phyloP scores from a whole-genome alignment of 1,140 invertebrate species.

The Caenorhabditis remanei region DNA sequence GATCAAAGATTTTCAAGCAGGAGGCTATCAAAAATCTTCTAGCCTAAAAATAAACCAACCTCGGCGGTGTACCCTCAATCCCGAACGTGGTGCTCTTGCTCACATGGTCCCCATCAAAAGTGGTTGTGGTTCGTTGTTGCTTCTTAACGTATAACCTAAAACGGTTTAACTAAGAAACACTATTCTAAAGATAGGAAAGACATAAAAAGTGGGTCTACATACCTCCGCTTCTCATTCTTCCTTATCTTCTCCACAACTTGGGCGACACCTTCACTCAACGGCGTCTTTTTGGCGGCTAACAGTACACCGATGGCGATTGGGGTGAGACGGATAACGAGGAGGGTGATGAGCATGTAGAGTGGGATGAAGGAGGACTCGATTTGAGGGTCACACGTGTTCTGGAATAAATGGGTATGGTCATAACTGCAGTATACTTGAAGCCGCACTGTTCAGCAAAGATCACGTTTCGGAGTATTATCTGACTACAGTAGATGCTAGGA shows the following conservation, averaged over 20 bases:
- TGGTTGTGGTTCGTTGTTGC: slow-evolving; percentile 51
- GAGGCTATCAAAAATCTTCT: no score
- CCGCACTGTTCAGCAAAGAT: no score
- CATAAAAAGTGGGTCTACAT: background rate
- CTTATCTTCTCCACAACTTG: slow-evolving; percentile 65
- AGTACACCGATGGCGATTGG: slow-evolving; percentile 65
- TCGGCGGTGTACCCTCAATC: slow-evolving; percentile 38
- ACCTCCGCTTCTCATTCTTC: slow-evolving; percentile 68
- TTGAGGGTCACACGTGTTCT: slow-evolving; percentile 75
- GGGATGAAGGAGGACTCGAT: slow-evolving; percentile 70
- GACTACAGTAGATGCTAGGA: no score
- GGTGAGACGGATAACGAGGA: slow-evolving; percentile 70
- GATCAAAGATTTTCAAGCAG: no score
- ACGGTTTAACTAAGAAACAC: background rate
- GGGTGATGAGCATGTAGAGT: slow-evolving; percentile 61
- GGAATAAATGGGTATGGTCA: slow-evolving; percentile 16
- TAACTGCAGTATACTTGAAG: background rate
- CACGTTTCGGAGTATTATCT: no score
- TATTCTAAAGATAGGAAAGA: slow-evolving; percentile 14
- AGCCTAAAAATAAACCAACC: background rate
- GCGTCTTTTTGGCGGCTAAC: slow-evolving; percentile 64
- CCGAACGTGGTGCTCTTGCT: slow-evolving; percentile 65
- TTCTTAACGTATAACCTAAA: slow-evolving; percentile 70
- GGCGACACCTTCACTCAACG: slow-evolving; percentile 67
- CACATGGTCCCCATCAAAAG: slow-evolving; percentile 39